Evolutionary conservation across 30 jellyfish, hydroid and myxozoan genomes (phyloP).

Genomic region (Catostylus mosaicus): DNA sequence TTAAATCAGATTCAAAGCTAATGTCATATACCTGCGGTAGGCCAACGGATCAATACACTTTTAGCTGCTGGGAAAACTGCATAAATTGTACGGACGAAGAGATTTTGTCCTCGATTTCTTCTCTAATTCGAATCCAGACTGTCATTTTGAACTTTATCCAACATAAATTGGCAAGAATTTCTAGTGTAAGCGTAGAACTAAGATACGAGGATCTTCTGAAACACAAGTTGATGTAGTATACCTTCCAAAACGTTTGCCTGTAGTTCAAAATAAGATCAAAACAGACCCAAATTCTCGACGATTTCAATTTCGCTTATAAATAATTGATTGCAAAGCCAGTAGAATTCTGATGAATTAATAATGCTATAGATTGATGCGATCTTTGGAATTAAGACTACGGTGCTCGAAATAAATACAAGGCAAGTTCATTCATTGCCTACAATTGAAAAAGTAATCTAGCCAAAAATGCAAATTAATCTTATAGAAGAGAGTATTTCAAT

Average conservation of each 20-base stretch:
- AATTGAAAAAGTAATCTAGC: background rate
- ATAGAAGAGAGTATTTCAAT: background rate
- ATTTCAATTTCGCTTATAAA: slow-evolving; percentile 14
- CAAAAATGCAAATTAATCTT: background rate
- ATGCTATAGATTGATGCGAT: slow-evolving; percentile 28
- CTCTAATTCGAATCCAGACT: no score
- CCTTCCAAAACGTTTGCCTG: background rate
- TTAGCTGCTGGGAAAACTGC: background rate
- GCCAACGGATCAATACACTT: background rate
- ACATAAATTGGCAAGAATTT: no score
- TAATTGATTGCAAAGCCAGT: slow-evolving; percentile 40
- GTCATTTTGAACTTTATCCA: no score
- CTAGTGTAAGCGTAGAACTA: no score
- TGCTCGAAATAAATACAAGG: slow-evolving; percentile 5
- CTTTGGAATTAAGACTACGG: slow-evolving; percentile 4
- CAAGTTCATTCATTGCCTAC: background rate
- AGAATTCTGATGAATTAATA: slow-evolving; percentile 43
- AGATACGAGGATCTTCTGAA: no score
- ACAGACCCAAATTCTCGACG: slow-evolving; percentile 30
- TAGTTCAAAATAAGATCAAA: slow-evolving; percentile 17
- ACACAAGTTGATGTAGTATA: no score
- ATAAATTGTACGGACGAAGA: background rate
- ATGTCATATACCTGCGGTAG: background rate
- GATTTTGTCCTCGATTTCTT: background rate
- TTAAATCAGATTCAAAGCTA: no score